Evolutionary conservation across 2,888 invertebrate species (phyloP), one percentile per base, ranked within the genome.

Genomic region (Drosophila leonis): DNA sequence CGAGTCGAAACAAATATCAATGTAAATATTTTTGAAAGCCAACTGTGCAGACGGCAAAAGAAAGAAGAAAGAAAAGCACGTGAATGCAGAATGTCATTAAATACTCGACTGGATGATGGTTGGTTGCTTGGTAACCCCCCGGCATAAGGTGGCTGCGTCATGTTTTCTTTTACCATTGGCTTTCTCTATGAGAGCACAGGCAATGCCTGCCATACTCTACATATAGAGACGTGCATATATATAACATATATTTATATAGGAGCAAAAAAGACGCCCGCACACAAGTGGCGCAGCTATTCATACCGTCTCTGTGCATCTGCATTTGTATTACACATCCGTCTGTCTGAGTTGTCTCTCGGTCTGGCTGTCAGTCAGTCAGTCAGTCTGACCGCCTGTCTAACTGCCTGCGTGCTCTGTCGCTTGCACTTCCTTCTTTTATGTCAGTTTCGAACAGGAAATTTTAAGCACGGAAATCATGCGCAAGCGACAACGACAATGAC

Each of bases 391-490:
- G 52, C 24, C 46, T 59, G 51, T 67, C 61, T 68, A 59, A 60
- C 63, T 68, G 56, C 49, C 57, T 55, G 35, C 31, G 55, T 51
- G 37, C 46, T 39, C 66, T 64, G 75, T 80, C 73, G 64, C 24
- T 52, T 57, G 70, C 49, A 67, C 69, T 65, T 65, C 69, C 65
- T 51, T 68, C 70, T 82, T 82, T 82, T 72, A 85, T 82, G 83
- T 75, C 80, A 81, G 79, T 86, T 87, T 80, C 80, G 82, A 82
- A 80, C 80, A 55, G 84, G 87, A 84, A 84, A 84, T 84, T 84
- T 84, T 82, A 75, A 71, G 87, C 75, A 82, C 80, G 83, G 84
- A 84, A 86, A 78, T 86, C 81, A 83, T 70, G 79, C 79, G 81
- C 83, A 79, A 80, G 75, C 67, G 64, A 74, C 76, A 72, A 56